Evolutionary conservation across 2,797 vertebrate genomes (phyloP), one percentile per base, ranked within the genome.

Genomic region (Melanotaenia trifasciata): DNA sequence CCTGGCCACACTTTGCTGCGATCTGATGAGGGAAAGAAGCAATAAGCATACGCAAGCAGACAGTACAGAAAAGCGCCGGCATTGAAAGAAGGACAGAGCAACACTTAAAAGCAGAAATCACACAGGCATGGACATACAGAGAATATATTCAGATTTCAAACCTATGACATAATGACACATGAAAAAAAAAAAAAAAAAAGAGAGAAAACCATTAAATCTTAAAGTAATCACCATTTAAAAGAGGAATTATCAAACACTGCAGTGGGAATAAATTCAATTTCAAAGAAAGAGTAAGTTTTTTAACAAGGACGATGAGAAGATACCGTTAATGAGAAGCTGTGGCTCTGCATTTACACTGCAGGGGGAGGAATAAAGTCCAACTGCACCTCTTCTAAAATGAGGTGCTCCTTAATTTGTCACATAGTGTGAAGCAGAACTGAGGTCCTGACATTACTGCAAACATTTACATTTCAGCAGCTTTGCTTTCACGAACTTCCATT

Each of bases 1-100:
- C 95, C 95, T 96, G 93, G 94, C 92, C 85, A 96, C 90, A 60
- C 91, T 95, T 93, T 95, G 94, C 84, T 95, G 94, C 64, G 94
- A 95, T 94, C 95, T 96, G 94, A 94, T 87, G 87, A 93, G 76
- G 87, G 87, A 92, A 92, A 93, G 86, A 88, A 90, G 89, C 78
- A 69, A 93, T 80, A 89, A 87, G 79, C 78, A 84, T 65, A 85
- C 68, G 82, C 67, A 87, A 58, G 83, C 76, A 83, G 80, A 91
- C 47, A 80, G 71, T 5, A 72, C 67, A 80, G 62, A 74, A 47
- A 79, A 58, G 78, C 56, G 76, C 35, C 80, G 67, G 68, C 66
- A 83, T 65, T 26, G 66, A 80, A 78, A 78, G 58, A 71, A 76
- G 72, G 43, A 80, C 57, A 75, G 40, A 80, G 75, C 67, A 70